These are phyloP conservation scores for Didymodactylos carnosus DNA, from an alignment of 2,888 invertebrate species.

Conservation along the genomic window DNA sequence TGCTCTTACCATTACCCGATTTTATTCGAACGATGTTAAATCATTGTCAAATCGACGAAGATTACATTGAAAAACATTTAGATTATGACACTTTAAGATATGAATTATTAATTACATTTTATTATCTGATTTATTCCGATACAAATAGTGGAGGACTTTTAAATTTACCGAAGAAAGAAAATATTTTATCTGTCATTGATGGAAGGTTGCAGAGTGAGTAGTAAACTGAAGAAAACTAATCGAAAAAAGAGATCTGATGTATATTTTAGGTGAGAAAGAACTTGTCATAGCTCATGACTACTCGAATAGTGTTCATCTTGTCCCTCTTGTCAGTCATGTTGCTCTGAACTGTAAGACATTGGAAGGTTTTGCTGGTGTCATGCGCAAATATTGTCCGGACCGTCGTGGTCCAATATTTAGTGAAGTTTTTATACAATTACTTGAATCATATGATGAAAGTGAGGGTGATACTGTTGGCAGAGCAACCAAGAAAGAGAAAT, in stretches of 20 bases:
- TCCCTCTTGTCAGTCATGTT: not conserved
- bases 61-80: slow-evolving; percentile 1
- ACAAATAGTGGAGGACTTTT: not conserved
- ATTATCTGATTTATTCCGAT: not conserved
- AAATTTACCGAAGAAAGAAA: not conserved
- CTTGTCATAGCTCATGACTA: not conserved
- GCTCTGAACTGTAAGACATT: not conserved
- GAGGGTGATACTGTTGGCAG: not conserved
- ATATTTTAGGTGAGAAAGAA: slow-evolving; percentile 1
- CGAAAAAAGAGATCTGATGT: not conserved
- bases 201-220: not conserved
- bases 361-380: slow-evolving; percentile 4
- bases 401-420: not conserved
- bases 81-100: slow-evolving; percentile 3
- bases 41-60: not conserved
- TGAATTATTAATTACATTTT: not conserved
- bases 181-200: not conserved
- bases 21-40: not conserved
- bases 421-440: not conserved
- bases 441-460: not conserved
- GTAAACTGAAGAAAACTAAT: not conserved
- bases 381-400: slow-evolving; percentile 7
- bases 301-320: not conserved
- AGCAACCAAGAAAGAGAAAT: slow-evolving; percentile 2
- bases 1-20: not conserved